Evolutionary conservation across 1,140 invertebrate genomes (phyloP).

Genomic region (Fopius arisanus): DNA sequence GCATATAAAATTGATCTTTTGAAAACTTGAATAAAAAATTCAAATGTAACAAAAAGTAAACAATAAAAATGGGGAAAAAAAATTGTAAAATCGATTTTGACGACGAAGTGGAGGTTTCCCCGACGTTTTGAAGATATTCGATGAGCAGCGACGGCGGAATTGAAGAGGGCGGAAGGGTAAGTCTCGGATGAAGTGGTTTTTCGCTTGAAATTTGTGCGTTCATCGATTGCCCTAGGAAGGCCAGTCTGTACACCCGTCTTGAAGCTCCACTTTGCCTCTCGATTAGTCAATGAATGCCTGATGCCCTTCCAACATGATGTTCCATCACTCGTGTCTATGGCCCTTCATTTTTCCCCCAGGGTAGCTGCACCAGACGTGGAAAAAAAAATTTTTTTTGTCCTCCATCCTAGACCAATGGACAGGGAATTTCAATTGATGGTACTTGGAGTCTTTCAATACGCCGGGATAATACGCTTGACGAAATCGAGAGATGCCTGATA

Average conservation of each 20-base stretch:
- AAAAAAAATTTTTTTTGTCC: not conserved
- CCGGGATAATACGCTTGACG: not conserved
- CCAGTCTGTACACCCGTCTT: not conserved
- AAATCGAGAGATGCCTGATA: not conserved
- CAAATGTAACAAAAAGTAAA: not conserved
- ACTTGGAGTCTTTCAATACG: not conserved
- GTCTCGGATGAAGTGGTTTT: not conserved
- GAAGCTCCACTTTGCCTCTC: slow-evolving; percentile 12
- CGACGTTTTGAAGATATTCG: not conserved
- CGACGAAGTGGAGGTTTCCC: not conserved
- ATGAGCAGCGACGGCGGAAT: slow-evolving; percentile 30
- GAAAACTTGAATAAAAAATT: not conserved
- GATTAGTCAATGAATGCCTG: slow-evolving; percentile 30
- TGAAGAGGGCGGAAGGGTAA: not conserved
- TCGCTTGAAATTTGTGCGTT: slow-evolving; percentile 15
- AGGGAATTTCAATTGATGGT: not conserved
- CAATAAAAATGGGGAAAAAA: not conserved
- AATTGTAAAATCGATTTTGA: not conserved
- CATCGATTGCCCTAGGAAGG: slow-evolving; percentile 23
- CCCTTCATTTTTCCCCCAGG: not conserved
- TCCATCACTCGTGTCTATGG: not conserved
- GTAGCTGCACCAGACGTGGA: not conserved
- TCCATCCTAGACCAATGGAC: not conserved
- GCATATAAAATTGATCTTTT: not conserved
- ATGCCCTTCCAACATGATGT: not conserved